Conservation (phyloP, 2,888 invertebrate genomes). For the Acronicta leporina region DNA sequence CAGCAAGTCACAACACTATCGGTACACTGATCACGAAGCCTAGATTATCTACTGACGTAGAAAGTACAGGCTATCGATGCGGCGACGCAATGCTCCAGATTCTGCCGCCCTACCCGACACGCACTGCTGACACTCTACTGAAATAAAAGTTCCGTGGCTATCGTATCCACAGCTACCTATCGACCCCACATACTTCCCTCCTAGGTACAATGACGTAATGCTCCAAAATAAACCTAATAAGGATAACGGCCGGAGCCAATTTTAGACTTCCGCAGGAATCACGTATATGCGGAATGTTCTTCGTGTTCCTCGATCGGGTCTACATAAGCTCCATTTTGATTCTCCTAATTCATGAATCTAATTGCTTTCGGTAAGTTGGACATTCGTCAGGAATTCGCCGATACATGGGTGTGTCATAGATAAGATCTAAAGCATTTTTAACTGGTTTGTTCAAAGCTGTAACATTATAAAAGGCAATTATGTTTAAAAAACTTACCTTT, state of each 20-base stretch:
- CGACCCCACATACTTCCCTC: slow-evolving; percentile 66
- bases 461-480: background rate
- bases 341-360: slow-evolving; percentile 28
- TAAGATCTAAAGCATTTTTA: slow-evolving; percentile 54
- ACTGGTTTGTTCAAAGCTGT: background rate
- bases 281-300: slow-evolving; percentile 23
- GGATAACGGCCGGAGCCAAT: slow-evolving; percentile 71
- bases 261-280: slow-evolving; percentile 66
- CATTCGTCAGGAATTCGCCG: slow-evolving; percentile 65
- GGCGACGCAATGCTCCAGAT: slow-evolving; percentile 62
- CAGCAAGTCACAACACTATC: slow-evolving; percentile 54
- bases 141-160: slow-evolving; percentile 63
- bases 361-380: slow-evolving; percentile 56
- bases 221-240: slow-evolving; percentile 87
- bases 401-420: slow-evolving; percentile 84
- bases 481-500: slow-evolving; percentile 63
- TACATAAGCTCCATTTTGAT: slow-evolving; percentile 35
- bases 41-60: slow-evolving; percentile 54
- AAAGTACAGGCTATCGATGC: slow-evolving; percentile 52
- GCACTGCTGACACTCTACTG: slow-evolving; percentile 49
- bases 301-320: slow-evolving; percentile 12
- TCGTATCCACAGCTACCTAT: slow-evolving; percentile 57
- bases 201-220: slow-evolving; percentile 85
- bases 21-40: slow-evolving; percentile 52
- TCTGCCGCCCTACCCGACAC: slow-evolving; percentile 47